These are phyloP conservation scores for Diorhabda elongata DNA, from an alignment of 1,140 invertebrate species.

Conservation along the genomic window DNA sequence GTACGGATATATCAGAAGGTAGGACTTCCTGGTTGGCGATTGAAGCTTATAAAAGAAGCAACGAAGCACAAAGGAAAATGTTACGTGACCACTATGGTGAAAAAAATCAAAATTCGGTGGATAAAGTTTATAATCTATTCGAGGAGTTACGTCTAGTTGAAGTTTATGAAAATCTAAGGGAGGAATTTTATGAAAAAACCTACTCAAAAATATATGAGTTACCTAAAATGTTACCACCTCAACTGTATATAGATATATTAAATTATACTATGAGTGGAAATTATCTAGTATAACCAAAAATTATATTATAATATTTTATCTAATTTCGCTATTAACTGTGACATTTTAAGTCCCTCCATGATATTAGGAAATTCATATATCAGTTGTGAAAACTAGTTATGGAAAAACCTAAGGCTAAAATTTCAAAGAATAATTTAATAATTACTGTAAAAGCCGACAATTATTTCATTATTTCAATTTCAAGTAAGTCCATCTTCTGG, in stretches of 20 bases:
- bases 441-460: too few species aligned
- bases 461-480: too few species aligned
- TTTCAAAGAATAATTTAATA: too few species aligned
- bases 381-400: too few species aligned
- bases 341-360: too few species aligned
- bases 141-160: background rate
- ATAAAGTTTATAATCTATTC: background rate
- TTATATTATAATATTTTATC: too few species aligned
- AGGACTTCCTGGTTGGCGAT: background rate
- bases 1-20: background rate
- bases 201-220: background rate
- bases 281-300: background rate
- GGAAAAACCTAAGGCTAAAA: too few species aligned
- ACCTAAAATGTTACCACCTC: background rate
- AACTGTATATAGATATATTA: background rate
- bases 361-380: too few species aligned
- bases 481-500: too few species aligned
- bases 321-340: too few species aligned
- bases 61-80: background rate
- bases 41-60: background rate
- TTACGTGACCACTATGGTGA: background rate
- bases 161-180: background rate
- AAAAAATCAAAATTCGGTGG: background rate
- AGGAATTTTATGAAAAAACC: background rate
- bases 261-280: background rate